Evolutionary conservation across 1,140 invertebrate species (phyloP).

Genomic region (Drosophila santomea): DNA sequence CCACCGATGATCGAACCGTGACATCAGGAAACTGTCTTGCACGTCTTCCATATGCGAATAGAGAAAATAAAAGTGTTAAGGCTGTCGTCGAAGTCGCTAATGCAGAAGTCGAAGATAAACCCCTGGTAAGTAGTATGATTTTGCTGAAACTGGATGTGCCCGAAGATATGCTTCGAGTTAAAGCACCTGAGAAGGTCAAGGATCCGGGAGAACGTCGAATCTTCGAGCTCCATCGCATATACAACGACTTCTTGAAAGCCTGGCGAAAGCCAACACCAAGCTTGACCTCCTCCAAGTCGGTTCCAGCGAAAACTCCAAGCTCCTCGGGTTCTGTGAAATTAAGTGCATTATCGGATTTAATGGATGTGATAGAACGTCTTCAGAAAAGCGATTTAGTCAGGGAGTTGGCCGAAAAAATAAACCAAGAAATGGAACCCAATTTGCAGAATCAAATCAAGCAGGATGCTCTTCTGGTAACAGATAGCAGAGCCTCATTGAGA

Average conservation of each 20-base stretch:
- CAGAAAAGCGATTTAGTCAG: constrained; percentile 34
- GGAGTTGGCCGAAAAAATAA: constrained; percentile 54
- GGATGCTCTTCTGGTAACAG: constrained; percentile 13
- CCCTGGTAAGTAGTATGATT: constrained; percentile 2
- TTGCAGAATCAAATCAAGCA: constrained; percentile 17
- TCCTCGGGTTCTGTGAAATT: not conserved
- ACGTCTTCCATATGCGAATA: not conserved
- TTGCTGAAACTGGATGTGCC: constrained; percentile 18
- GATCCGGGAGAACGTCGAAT: constrained; percentile 18
- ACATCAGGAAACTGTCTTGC: not conserved
- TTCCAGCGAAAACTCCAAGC: not conserved
- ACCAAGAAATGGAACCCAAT: constrained; percentile 31
- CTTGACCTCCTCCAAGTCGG: not conserved
- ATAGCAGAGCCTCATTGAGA: constrained; percentile 20
- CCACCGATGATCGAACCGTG: not conserved
- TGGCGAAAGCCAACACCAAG: constrained; percentile 17
- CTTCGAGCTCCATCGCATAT: constrained; percentile 38
- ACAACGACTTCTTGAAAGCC: constrained; percentile 27
- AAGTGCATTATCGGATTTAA: constrained; percentile 40
- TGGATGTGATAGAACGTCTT: constrained; percentile 48
- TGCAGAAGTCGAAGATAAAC: not conserved
- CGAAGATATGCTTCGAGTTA: not conserved
- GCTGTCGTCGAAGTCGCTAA: not conserved
- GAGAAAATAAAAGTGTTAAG: not conserved
- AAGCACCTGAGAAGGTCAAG: not conserved